Evolutionary conservation across 2,888 invertebrate species (phyloP).

Genomic region (Clanis bilineata): DNA sequence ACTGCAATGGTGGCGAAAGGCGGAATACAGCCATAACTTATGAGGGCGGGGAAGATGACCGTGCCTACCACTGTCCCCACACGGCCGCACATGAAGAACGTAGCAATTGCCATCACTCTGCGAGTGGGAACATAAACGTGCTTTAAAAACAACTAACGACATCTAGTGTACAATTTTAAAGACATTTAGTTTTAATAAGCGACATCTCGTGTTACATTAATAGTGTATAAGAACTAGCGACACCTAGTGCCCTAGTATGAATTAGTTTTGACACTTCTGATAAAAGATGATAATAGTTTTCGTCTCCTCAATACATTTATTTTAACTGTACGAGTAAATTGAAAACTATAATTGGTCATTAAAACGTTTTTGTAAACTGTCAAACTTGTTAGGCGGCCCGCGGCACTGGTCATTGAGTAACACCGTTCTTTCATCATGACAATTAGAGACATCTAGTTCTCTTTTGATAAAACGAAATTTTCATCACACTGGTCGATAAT

Average conservation of each 20-base stretch:
- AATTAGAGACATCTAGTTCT: neutral
- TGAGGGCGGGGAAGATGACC: constrained; percentile 85
- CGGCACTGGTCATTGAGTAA: no score
- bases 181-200: neutral
- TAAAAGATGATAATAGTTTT: no score
- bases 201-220: neutral
- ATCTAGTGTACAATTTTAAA: neutral
- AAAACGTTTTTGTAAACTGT: no score
- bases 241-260: no score
- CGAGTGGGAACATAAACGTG: constrained; percentile 27
- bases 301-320: no score
- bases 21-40: constrained; percentile 86
- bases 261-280: neutral
- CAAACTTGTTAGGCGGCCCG: no score
- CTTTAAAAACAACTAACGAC: neutral
- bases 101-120: constrained; percentile 88
- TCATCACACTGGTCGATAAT: no score
- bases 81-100: constrained; percentile 87
- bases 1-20: constrained; percentile 87
- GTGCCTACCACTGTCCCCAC: constrained; percentile 88
- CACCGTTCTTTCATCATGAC: no score
- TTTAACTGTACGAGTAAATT: no score
- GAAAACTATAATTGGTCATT: no score
- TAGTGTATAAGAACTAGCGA: neutral
- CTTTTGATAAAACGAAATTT: neutral